Conservation (phyloP, 2,888 invertebrate species). For the Mimas tiliae region DNA sequence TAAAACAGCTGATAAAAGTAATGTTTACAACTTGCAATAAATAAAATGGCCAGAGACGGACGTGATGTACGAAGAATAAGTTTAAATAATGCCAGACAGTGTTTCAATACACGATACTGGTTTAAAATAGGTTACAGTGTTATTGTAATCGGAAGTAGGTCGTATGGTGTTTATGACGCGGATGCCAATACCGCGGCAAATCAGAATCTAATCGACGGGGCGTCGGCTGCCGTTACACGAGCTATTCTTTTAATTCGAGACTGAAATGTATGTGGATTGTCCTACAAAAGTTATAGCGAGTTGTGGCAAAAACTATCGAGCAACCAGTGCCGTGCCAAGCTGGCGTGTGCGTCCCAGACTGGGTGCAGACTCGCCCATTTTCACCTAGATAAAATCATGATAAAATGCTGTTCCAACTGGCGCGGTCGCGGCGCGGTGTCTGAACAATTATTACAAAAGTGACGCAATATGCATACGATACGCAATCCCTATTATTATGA, state of each 20-base stretch:
- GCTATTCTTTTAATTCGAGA: slow-evolving; percentile 3
- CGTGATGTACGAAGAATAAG: slow-evolving; percentile 30
- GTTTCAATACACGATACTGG: slow-evolving; percentile 31
- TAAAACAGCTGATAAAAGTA: slow-evolving; percentile 42
- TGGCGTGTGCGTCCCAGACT: slow-evolving; percentile 48
- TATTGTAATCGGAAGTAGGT: slow-evolving; percentile 41
- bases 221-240: background rate
- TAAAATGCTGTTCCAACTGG: slow-evolving; percentile 36
- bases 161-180: slow-evolving; percentile 30
- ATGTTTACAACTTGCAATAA: slow-evolving; percentile 55
- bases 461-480: slow-evolving; percentile 44
- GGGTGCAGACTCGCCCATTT: slow-evolving; percentile 51
- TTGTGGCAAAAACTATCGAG: slow-evolving; percentile 39
- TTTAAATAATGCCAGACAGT: slow-evolving; percentile 1
- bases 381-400: slow-evolving; percentile 42
- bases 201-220: background rate
- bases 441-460: slow-evolving; percentile 46
- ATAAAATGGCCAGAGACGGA: slow-evolving; percentile 34
- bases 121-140: slow-evolving; percentile 41
- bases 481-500: background rate
- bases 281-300: slow-evolving; percentile 7
- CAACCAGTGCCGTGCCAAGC: slow-evolving; percentile 49
- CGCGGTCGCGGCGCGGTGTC: slow-evolving; percentile 24
- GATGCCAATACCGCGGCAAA: background rate
- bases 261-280: slow-evolving; percentile 3